Evolutionary conservation across 2,797 vertebrate genomes (phyloP), one percentile per base, ranked within the genome.

Genomic region (Emydoidea blandingii): DNA sequence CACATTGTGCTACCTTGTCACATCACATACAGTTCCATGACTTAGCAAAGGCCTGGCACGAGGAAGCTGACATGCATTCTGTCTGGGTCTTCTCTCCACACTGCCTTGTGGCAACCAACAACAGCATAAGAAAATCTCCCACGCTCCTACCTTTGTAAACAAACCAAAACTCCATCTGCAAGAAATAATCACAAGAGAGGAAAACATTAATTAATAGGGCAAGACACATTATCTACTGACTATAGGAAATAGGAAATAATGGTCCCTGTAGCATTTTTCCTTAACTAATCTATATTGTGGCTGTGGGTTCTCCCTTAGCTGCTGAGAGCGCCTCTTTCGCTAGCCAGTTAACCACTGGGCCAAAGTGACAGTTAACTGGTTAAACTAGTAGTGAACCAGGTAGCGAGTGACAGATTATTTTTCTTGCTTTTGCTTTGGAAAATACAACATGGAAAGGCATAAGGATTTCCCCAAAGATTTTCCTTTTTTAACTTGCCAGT

Each of bases 131-230:
- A 83, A 79, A 76, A 49, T 57, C 3, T 37, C 6, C 15, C 76
- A 56, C 53, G 52, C 68, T 79, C 92, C 23, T 95, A 97, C 97
- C 96, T 96, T 96, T 94, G 85, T 98, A 97, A 81, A 41, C 76
- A 81, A 97, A 98, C 97, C 97, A 98, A 89, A 98, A 98, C 83
- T 98, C 97, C 92, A 86, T 89, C 98, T 98, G 94, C 86, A 95
- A 91, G 79, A 92, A 95, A 50, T 85, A 93, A 91, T 65, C 50
- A 88, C 15, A 90, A 84, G 84, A n/a, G 29, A 87, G 87, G 50
- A 65, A 47, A 47, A 8, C 59, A 44, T 74, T 52, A 87, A 50
- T 92, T 65, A 91, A 1, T 21, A 79, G 83, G n/a, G 1, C 5
- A 56, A 54, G 11, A 41, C 59, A 44, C 5, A 2, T 1, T 50